A percentile compares a stretch with the other conserved stretches of the same genome.
phyloP scores from a whole-genome alignment of 2,888 invertebrate genomes.

The Junonia oenone region DNA sequence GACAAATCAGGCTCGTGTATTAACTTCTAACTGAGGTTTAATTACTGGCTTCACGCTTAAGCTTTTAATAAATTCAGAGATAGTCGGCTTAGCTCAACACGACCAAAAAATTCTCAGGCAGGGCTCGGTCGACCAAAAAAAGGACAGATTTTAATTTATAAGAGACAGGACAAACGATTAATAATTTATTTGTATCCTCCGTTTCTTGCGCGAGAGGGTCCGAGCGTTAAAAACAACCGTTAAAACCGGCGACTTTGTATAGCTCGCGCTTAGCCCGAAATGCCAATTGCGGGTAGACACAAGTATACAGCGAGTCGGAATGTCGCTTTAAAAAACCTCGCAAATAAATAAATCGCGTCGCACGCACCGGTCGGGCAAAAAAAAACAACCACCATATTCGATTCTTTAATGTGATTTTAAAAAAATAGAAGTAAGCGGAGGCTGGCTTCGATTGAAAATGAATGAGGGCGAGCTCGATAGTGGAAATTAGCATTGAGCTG shows the following conservation, averaged over 20 bases:
- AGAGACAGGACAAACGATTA: constrained; percentile 81
- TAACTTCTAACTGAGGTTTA: constrained; percentile 76
- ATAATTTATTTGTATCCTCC: constrained; percentile 79
- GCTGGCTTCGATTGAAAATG: constrained; percentile 77
- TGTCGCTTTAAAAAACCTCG: constrained; percentile 77
- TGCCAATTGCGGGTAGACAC: constrained; percentile 79
- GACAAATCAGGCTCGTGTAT: constrained; percentile 39
- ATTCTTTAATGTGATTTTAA: constrained; percentile 78
- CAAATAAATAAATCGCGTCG: constrained; percentile 80
- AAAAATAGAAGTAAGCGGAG: constrained; percentile 75
- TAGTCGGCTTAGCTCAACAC: constrained; percentile 66
- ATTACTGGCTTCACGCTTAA: constrained; percentile 76
- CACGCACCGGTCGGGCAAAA: constrained; percentile 66
- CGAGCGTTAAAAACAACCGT: constrained; percentile 79
- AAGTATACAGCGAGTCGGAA: constrained; percentile 78
- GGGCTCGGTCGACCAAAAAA: constrained; percentile 65
- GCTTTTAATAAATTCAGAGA: constrained; percentile 75
- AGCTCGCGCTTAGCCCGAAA: constrained; percentile 76
- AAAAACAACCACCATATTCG: constrained; percentile 76
- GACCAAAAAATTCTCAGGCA: constrained; percentile 64
- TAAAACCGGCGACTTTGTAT: constrained; percentile 77
- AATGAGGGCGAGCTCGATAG: constrained; percentile 79
- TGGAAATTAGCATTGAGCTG: constrained; percentile 80
- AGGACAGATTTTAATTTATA: constrained; percentile 77
- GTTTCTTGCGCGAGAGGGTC: constrained; percentile 68